Base-by-base conservation (phyloP, 2,113 vertebrate species). In the Dromiciops gliroides region DNA sequence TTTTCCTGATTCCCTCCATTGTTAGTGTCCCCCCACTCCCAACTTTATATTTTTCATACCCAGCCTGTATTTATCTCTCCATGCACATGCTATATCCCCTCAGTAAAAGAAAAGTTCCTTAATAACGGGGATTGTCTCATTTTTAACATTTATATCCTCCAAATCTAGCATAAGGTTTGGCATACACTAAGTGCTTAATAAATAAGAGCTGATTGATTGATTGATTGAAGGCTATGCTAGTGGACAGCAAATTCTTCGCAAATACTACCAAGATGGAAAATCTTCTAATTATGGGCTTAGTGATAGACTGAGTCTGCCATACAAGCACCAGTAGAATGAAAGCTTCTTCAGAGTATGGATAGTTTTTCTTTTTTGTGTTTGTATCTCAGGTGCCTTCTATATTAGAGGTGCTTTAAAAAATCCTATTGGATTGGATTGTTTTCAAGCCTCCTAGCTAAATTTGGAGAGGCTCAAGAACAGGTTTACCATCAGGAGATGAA, bases 351-450 rank as follows among this genome's bases (percentile, higher is more conserved):
- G 28, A 93, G 8, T 95, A 90, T 52, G 50, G 52, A 83, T 7
- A 89, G 50, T 90, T 48, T 95, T 94, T 91, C 60, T 90, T 89
- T 95, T 95, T 95, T 96, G 93, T 83, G 19, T 44, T 44, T 44
- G 19, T n/a, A 44, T 44, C 67, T 22, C n/a, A 6, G 8, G 37
- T 83, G 19, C n/a, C 67, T 83, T 83, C 67, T 83, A 83, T 83
- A 67, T 67, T 67, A 67, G 11, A 37, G 56, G 10, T 67, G 31
- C 56, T 67, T 37, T 37, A 67, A 4, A 67, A 67, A 67, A 11
- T 8, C n/a, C n/a, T 83, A 7, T 44, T 83, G 23, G 37, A 83
- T 83, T 83, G n/a, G 67, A n/a, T 44, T n/a, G 19, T 5, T 44
- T 83, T 23, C n/a, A 44, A 83, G 67, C 19, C 19, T 83, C 16